phyloP scores from a whole-genome alignment of 1,140 invertebrate species.

The Drosophila willistoni region DNA sequence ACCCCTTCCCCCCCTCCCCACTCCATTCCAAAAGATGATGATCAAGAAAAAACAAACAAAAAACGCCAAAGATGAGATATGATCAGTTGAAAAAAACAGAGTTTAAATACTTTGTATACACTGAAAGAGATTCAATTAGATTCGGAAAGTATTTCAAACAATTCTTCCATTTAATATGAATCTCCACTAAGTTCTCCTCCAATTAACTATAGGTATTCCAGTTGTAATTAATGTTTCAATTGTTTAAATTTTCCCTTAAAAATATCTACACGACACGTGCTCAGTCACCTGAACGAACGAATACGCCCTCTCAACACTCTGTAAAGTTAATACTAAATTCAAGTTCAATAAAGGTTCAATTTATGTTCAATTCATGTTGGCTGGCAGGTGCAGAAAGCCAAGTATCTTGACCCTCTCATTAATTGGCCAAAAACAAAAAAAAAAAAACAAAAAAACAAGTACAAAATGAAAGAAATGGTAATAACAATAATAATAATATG shows the following conservation, averaged over 20 bases:
- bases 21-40: background rate
- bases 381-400: slow-evolving; percentile 49
- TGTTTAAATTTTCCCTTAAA: background rate
- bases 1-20: background rate
- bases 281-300: background rate
- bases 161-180: background rate
- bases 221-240: background rate
- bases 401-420: slow-evolving; percentile 80
- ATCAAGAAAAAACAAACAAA: background rate
- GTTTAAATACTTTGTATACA: background rate
- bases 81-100: slow-evolving; percentile 3
- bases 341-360: slow-evolving; percentile 25
- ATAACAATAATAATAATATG: slow-evolving; percentile 8
- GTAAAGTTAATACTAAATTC: background rate
- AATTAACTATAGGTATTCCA: too few species aligned
- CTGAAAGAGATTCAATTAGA: background rate
- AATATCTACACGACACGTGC: slow-evolving; percentile 19
- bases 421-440: slow-evolving; percentile 39
- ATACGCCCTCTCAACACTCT: background rate
- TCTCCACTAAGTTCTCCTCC: too few species aligned
- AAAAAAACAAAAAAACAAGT: slow-evolving; percentile 32
- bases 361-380: background rate
- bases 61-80: background rate
- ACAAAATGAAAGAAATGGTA: slow-evolving; percentile 28
- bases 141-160: background rate